A percentile compares a stretch with the other conserved stretches of the same genome.
phyloP scores from a whole-genome alignment of 2,888 invertebrate species.

The Thymelicus acteon region DNA sequence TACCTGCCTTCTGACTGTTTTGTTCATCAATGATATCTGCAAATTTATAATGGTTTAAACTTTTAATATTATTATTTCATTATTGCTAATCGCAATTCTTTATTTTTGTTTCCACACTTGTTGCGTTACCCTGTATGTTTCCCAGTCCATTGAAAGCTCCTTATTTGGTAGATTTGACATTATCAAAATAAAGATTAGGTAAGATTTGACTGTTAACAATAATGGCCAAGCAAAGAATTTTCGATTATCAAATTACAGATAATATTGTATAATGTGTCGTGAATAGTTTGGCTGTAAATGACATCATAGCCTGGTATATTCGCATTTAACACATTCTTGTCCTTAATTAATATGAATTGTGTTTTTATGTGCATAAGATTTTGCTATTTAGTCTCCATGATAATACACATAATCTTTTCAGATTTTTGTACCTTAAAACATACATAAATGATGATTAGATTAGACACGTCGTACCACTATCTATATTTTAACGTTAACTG shows the following conservation, averaged over 20 bases:
- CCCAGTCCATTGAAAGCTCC: neutral
- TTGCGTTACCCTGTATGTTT: neutral
- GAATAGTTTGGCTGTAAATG: neutral
- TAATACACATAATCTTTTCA: too few species aligned
- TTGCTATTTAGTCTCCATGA: too few species aligned
- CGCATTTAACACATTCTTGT: too few species aligned
- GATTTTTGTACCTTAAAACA: too few species aligned
- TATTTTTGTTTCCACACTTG: neutral
- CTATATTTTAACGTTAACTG: neutral
- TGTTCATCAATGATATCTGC: neutral
- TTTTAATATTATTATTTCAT: neutral
- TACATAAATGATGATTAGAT: too few species aligned
- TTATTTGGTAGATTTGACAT: constrained; percentile 4
- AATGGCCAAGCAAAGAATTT: neutral
- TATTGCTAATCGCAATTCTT: neutral
- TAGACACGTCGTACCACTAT: neutral
- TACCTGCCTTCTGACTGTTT: neutral
- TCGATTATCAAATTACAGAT: neutral
- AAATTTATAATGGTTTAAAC: neutral
- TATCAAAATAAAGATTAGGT: neutral
- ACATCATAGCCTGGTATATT: neutral
- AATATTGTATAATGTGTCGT: neutral
- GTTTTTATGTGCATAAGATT: too few species aligned
- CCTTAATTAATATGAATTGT: too few species aligned
- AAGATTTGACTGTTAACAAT: neutral